Conservation (phyloP, 1,140 invertebrate species). For the Euura lappo region DNA sequence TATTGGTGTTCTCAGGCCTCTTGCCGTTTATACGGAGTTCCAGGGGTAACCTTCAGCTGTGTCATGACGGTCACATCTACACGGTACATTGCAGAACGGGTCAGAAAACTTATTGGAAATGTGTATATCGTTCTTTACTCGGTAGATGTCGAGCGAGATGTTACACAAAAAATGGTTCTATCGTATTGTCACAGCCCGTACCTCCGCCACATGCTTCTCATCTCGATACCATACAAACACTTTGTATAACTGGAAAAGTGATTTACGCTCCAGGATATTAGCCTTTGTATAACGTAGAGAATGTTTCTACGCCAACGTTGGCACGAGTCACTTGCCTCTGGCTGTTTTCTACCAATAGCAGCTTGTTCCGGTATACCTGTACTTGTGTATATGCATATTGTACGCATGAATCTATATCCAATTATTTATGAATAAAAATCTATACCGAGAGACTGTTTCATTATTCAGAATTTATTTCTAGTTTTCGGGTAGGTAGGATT, state of each 20-base stretch:
- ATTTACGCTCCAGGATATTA: background rate
- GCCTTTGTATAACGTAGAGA: background rate
- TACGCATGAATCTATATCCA: background rate
- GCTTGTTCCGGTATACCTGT: background rate
- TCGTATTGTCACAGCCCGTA: background rate
- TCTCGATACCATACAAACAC: background rate
- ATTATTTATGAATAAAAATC: background rate
- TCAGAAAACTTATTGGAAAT: background rate
- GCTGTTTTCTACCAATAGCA: no score
- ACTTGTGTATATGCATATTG: background rate
- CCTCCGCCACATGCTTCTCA: background rate
- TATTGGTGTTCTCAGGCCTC: conserved; percentile 6
- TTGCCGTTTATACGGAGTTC: conserved; percentile 1
- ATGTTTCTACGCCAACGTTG: no score
- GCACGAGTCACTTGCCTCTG: no score
- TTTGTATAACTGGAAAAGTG: background rate
- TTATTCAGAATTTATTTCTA: background rate
- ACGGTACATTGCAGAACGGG: conserved; percentile 3
- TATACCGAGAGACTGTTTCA: background rate
- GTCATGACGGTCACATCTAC: conserved; percentile 1
- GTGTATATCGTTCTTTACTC: background rate
- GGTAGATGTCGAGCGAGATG: conserved; percentile 2
- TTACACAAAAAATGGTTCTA: background rate
- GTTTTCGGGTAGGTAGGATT: background rate
- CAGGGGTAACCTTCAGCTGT: background rate